Evolutionary conservation across 2,888 invertebrate species (phyloP).

Genomic region (Sycophila texana): DNA sequence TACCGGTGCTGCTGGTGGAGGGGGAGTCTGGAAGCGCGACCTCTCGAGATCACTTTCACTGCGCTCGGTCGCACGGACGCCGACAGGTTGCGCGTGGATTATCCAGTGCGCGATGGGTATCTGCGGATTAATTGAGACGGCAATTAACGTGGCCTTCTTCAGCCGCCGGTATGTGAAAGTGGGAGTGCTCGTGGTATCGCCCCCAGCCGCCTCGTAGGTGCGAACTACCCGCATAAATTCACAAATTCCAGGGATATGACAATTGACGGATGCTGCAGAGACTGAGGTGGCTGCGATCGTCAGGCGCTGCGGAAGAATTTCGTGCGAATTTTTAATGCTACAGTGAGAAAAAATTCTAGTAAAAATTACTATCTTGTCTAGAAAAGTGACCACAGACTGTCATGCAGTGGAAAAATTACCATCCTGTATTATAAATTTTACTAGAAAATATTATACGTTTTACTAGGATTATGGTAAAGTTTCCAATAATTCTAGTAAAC

Average conservation of each 20-base stretch:
- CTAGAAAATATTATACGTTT: too few species aligned
- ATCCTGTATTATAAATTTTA: too few species aligned
- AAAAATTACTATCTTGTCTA: too few species aligned
- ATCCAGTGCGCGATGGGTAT: slow-evolving; percentile 17
- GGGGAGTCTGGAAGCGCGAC: slow-evolving; percentile 10
- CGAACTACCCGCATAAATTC: background rate
- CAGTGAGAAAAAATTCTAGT: too few species aligned
- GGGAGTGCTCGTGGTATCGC: background rate
- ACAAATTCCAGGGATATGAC: slow-evolving; percentile 15
- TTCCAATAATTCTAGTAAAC: too few species aligned
- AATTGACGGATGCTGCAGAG: background rate
- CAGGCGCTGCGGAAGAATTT: too few species aligned
- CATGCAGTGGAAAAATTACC: too few species aligned
- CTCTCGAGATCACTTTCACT: slow-evolving; percentile 22
- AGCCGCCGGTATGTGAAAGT: slow-evolving; percentile 20
- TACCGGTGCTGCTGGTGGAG: background rate
- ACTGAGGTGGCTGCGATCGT: too few species aligned
- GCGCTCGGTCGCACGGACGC: background rate
- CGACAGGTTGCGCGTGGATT: background rate
- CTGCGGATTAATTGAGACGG: slow-evolving; percentile 45
- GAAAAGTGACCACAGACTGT: too few species aligned
- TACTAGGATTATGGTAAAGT: too few species aligned
- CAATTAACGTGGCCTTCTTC: slow-evolving; percentile 34
- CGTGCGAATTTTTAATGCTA: too few species aligned
- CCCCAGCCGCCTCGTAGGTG: background rate